phyloP scores from a whole-genome alignment of 2,797 vertebrate genomes.

The Mallotus villosus region DNA sequence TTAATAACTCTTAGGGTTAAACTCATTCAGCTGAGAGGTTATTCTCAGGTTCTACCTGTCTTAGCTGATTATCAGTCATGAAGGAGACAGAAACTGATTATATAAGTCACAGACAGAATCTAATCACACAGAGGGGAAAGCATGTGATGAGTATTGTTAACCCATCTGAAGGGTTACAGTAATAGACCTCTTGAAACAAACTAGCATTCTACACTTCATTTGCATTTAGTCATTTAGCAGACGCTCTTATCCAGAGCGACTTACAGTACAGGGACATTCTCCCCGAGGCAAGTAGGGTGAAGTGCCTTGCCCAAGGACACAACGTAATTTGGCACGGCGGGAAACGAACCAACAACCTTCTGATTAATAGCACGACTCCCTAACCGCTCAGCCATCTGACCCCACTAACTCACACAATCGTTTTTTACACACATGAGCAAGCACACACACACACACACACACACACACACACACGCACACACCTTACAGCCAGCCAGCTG shows the following conservation, averaged over 20 bases:
- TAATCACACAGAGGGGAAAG: conserved; percentile 40
- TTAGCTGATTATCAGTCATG: conserved; percentile 47
- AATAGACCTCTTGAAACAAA: conserved; percentile 3
- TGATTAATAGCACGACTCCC: too few species aligned
- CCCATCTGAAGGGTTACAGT: conserved; percentile 41
- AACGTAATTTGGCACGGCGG: too few species aligned
- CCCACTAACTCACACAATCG: conserved; percentile 14
- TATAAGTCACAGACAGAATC: conserved; percentile 56
- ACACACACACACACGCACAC: background rate
- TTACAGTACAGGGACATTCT: too few species aligned
- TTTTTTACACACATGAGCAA: conserved; percentile 17
- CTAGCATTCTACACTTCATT: conserved; percentile 33
- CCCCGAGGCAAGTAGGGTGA: too few species aligned
- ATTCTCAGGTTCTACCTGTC: background rate
- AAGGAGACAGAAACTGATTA: conserved; percentile 58
- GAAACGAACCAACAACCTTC: too few species aligned
- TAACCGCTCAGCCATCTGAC: too few species aligned
- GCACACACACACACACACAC: conserved; percentile 3
- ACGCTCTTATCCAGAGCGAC: too few species aligned
- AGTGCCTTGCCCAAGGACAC: too few species aligned
- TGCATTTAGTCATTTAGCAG: too few species aligned
- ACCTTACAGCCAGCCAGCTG: conserved; percentile 20
- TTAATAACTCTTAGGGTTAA: background rate
- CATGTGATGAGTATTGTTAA: conserved; percentile 37
- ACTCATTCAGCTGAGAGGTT: background rate